Evolutionary conservation across 64 coral and sea anemone species (phyloP).

Genomic region (Dendronephthya gigantea): DNA sequence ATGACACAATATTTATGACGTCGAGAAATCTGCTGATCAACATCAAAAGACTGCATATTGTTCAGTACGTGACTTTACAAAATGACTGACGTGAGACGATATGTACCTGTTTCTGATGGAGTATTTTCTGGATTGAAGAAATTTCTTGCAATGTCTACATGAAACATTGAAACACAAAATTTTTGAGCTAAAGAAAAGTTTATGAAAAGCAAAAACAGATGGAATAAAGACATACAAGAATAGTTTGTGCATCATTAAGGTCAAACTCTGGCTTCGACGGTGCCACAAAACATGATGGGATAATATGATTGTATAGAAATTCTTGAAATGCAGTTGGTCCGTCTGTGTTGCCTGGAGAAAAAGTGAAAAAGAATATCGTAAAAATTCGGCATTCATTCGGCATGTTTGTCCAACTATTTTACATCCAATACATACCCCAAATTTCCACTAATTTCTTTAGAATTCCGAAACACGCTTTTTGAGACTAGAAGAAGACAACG

Average conservation of each 20-base stretch:
- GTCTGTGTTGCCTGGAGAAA: conserved; percentile 48
- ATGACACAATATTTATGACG: too few relatives aligned
- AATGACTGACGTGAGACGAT: not conserved
- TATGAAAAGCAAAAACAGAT: not conserved
- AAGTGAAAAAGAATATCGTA: not conserved
- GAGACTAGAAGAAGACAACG: conserved; percentile 39
- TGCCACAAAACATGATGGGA: conserved; percentile 68
- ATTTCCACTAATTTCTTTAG: conserved; percentile 75
- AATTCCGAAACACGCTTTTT: conserved; percentile 76
- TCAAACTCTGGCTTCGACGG: conserved; percentile 79
- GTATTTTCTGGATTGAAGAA: conserved; percentile 62
- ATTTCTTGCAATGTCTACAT: conserved; percentile 85
- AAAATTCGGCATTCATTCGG: not conserved
- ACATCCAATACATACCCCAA: conserved; percentile 53
- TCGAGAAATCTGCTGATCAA: too few relatives aligned
- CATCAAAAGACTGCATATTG: not conserved
- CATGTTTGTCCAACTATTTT: not conserved
- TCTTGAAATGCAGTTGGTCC: conserved; percentile 63
- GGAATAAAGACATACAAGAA: conserved; percentile 51
- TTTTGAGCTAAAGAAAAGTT: not conserved
- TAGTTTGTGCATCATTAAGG: conserved; percentile 79
- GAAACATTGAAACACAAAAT: not conserved
- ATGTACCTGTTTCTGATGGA: conserved; percentile 80
- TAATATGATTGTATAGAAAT: conserved; percentile 76
- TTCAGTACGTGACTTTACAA: too few relatives aligned